Base-by-base conservation (phyloP, 1,140 invertebrate species). In the Calliphora vicina region DNA sequence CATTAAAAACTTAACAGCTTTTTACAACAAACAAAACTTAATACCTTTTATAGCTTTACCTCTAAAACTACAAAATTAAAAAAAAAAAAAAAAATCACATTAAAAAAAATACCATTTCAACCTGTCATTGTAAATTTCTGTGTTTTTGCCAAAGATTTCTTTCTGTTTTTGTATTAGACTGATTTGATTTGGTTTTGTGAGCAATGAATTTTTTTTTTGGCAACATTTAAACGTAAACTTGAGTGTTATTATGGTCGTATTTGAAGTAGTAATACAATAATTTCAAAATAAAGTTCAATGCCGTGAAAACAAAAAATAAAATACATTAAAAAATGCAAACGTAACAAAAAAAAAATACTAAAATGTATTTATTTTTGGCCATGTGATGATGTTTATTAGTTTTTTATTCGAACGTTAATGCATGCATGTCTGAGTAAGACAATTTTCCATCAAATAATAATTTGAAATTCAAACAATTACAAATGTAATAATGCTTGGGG, bases 261-360 rank as follows among this genome's bases (percentile, higher is more conserved):
- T 67, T 67, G 20, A 67, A 67, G 61, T 67, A n/a, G 10, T 23
- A 10, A n/a, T n/a, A n/a, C n/a, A n/a, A 67, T 67, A 67, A 23
- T 67, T 57, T 57, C 0, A 57, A 67, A 67, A 67, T 67, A 67
- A 67, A 67, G 61, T 67, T 67, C 61, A 67, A 67, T 67, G 61
- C 61, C 61, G 20, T 67, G n/a, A 67, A 67, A 67, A 23, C n/a
- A 67, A 61, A 61, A 61, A 67, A 20, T 10, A 9, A 20, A 20
- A 23, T 2, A 67, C 1, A 50, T 13, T 13, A 50, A 50, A 50
- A 50, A 13, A 50, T 50, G 15, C 10, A 50, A 2, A 50, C 10
- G 45, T 43, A 50, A 50, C 4, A 13, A 13, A 50, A 67, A 23
- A 4, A 67, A 20, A 67, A 67, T 17, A 67, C 1, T 23, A 67